Evolutionary conservation across 2,113 vertebrate species (phyloP).

Genomic region (Candoia aspera): DNA sequence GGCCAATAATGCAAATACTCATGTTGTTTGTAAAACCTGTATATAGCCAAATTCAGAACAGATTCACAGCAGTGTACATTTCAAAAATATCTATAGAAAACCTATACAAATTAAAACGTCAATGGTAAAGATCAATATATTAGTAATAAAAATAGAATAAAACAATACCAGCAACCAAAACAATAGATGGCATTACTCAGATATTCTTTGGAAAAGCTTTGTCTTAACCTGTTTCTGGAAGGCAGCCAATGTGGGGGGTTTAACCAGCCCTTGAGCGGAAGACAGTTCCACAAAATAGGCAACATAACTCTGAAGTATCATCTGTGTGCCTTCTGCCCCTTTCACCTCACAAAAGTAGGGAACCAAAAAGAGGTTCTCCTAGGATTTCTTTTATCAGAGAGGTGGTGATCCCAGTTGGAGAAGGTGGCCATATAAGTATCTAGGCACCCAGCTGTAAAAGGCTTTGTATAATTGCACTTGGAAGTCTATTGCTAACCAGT

Average conservation of each 20-base stretch:
- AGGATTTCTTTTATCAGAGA: background rate
- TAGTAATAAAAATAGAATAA: background rate
- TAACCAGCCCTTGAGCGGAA: background rate
- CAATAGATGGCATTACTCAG: background rate
- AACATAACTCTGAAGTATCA: background rate
- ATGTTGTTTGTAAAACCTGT: background rate
- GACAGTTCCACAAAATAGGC: background rate
- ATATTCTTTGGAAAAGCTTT: background rate
- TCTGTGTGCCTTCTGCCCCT: background rate
- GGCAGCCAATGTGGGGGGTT: background rate
- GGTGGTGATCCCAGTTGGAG: background rate
- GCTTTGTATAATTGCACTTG: no score
- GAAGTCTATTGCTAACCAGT: background rate
- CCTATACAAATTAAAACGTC: background rate
- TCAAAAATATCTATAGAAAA: background rate
- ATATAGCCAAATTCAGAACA: background rate
- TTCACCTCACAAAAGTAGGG: background rate
- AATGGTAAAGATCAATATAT: background rate
- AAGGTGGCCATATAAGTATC: background rate
- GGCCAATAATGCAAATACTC: background rate
- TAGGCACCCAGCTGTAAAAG: background rate
- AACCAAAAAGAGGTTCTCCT: background rate
- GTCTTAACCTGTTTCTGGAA: background rate
- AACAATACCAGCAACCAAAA: background rate
- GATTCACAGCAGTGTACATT: background rate